Conservation (phyloP, 2,113 vertebrate species). For the Mugil cephalus region DNA sequence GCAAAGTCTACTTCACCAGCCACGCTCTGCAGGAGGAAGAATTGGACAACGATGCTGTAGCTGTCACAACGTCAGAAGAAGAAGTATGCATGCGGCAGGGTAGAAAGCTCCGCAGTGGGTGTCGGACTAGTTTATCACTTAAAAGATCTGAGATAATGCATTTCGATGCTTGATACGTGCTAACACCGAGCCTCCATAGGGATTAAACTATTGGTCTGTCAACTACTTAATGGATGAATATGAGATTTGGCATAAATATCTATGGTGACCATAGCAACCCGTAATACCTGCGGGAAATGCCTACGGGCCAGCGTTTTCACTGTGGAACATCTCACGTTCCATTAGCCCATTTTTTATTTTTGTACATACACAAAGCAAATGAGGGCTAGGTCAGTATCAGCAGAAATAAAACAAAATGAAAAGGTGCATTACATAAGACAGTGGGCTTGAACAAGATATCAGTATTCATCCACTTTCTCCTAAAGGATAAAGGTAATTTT, state of each 20-base stretch:
- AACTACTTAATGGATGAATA: background rate
- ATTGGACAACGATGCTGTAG: slow-evolving; percentile 65
- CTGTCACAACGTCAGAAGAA: slow-evolving; percentile 54
- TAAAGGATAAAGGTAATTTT: too few relatives aligned
- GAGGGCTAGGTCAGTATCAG: too few relatives aligned
- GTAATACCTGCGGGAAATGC: too few relatives aligned
- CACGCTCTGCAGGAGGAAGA: slow-evolving; percentile 61
- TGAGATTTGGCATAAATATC: background rate
- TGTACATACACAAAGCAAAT: too few relatives aligned
- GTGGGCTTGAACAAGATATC: too few relatives aligned
- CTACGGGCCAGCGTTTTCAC: too few relatives aligned
- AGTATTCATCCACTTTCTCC: too few relatives aligned
- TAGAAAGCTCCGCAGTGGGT: slow-evolving; percentile 17
- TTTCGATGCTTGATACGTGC: background rate
- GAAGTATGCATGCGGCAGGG: slow-evolving; percentile 51
- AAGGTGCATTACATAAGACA: too few relatives aligned
- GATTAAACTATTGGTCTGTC: slow-evolving; percentile 7
- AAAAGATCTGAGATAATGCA: slow-evolving; percentile 10
- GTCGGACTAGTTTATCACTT: slow-evolving; percentile 24
- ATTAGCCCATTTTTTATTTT: too few relatives aligned
- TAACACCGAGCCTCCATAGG: background rate
- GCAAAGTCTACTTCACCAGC: slow-evolving; percentile 60
- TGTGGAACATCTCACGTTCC: too few relatives aligned
- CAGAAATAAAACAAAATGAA: too few relatives aligned
- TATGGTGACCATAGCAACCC: too few relatives aligned